A percentile compares a stretch with the other conserved stretches of the same genome.
phyloP scores from a whole-genome alignment of 2,888 invertebrate species.

The Isotomurus palustris region DNA sequence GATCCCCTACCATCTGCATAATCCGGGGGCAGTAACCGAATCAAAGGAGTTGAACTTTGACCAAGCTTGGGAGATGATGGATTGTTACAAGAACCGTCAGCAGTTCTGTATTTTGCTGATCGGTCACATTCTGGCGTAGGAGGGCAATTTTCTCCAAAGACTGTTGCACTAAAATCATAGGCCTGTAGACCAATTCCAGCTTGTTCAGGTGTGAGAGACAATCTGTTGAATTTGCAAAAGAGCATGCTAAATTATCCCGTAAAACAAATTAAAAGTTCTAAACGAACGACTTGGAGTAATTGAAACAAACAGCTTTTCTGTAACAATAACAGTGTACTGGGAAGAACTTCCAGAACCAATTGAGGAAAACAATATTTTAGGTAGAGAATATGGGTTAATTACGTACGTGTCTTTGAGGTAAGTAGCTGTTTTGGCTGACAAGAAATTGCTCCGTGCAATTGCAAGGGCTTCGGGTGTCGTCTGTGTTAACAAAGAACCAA shows the following conservation, averaged over 20 bases:
- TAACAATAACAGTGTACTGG: too few species aligned
- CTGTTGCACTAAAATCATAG: constrained; percentile 36
- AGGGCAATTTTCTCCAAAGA: constrained; percentile 35
- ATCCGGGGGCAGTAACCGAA: constrained; percentile 65
- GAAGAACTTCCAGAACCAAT: too few species aligned
- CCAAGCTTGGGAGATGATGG: constrained; percentile 80
- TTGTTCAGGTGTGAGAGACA: constrained; percentile 32
- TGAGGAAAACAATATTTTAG: too few species aligned
- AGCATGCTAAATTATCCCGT: too few species aligned
- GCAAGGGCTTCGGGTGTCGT: constrained; percentile 34
- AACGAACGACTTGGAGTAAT: too few species aligned
- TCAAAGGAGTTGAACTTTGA: constrained; percentile 69
- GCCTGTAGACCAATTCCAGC: constrained; percentile 42
- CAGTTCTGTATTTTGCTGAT: constrained; percentile 65
- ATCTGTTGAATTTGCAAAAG: too few species aligned
- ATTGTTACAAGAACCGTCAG: constrained; percentile 83
- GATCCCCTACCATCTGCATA: constrained; percentile 67
- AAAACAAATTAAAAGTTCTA: too few species aligned
- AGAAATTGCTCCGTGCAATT: constrained; percentile 30
- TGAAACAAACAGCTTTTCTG: too few species aligned
- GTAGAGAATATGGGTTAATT: too few species aligned
- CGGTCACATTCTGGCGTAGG: constrained; percentile 28
- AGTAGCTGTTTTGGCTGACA: constrained; percentile 32
- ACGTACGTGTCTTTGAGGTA: constrained; percentile 41
- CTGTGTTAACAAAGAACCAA: too few species aligned